phyloP scores from a whole-genome alignment of 2,113 vertebrate genomes.

The Antennarius striatus region DNA sequence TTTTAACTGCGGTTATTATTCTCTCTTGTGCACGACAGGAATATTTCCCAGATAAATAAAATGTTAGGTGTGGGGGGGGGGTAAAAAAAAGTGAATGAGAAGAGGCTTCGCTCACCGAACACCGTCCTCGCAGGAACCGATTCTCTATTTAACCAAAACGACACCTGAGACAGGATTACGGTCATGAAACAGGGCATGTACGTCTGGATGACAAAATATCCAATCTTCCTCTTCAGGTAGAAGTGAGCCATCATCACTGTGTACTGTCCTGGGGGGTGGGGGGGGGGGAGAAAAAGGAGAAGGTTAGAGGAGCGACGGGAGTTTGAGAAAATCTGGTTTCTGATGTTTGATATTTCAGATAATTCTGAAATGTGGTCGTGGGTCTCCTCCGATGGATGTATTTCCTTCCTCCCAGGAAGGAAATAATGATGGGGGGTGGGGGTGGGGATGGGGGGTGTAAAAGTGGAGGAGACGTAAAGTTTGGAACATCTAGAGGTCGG shows the following conservation, averaged over 20 bases:
- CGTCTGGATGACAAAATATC: conserved; percentile 98
- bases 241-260: conserved; percentile 98
- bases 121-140: conserved; percentile 96
- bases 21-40: conserved; percentile 18
- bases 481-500: too few relatives aligned
- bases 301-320: conserved; percentile 6
- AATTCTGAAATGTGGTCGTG: not conserved
- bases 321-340: too few relatives aligned
- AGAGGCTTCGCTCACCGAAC: conserved; percentile 86
- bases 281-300: conserved; percentile 1
- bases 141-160: conserved; percentile 97
- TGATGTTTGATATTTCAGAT: too few relatives aligned
- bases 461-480: too few relatives aligned
- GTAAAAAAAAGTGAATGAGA: not conserved
- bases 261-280: conserved; percentile 85
- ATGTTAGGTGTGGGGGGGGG: not conserved
- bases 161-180: conserved; percentile 95
- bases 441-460: too few relatives aligned
- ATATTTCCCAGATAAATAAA: conserved; percentile 33
- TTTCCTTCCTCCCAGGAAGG: conserved; percentile 4
- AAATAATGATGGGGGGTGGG: conserved; percentile 12
- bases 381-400: not conserved
- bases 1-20: conserved; percentile 25
- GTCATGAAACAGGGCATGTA: conserved; percentile 99
- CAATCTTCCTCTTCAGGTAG: conserved; percentile 96